Evolutionary conservation across 1,140 invertebrate genomes (phyloP).

Genomic region (Cydia strobilella): DNA sequence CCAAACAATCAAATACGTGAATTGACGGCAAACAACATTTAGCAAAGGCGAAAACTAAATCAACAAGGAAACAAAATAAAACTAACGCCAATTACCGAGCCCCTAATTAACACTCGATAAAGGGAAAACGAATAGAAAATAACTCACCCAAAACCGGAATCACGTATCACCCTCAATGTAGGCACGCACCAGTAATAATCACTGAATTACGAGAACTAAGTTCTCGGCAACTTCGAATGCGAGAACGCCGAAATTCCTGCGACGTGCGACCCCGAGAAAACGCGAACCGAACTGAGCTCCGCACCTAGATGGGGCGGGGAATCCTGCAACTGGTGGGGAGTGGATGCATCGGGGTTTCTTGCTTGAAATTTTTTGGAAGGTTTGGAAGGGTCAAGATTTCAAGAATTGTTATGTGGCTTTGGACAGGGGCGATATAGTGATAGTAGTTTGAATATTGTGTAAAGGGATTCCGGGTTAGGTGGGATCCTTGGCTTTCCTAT

Average conservation of each 20-base stretch:
- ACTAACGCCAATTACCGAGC: constrained; percentile 7
- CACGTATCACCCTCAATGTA: constrained; percentile 17
- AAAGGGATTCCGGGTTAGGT: too few species aligned
- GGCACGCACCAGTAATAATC: constrained; percentile 20
- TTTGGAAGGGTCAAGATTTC: constrained; percentile 8
- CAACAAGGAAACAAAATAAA: constrained; percentile 24
- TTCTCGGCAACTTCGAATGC: constrained; percentile 4
- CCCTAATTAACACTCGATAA: constrained; percentile 29
- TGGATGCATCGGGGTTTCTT: constrained; percentile 36
- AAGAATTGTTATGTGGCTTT: not conserved
- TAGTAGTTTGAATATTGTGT: too few species aligned
- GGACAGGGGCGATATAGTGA: too few species aligned
- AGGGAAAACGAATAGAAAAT: not conserved
- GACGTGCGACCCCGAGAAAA: not conserved
- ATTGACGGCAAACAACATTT: not conserved
- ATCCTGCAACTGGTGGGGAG: constrained; percentile 42
- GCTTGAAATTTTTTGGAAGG: too few species aligned
- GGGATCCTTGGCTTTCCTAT: too few species aligned
- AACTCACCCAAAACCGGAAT: constrained; percentile 15
- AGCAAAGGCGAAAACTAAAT: constrained; percentile 4
- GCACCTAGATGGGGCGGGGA: constrained; percentile 41
- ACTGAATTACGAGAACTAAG: constrained; percentile 20
- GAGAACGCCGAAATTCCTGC: not conserved
- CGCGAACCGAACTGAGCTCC: constrained; percentile 38
- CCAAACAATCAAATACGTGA: not conserved